phyloP scores from a whole-genome alignment of 2,113 vertebrate genomes.

The Apteryx owenii region DNA sequence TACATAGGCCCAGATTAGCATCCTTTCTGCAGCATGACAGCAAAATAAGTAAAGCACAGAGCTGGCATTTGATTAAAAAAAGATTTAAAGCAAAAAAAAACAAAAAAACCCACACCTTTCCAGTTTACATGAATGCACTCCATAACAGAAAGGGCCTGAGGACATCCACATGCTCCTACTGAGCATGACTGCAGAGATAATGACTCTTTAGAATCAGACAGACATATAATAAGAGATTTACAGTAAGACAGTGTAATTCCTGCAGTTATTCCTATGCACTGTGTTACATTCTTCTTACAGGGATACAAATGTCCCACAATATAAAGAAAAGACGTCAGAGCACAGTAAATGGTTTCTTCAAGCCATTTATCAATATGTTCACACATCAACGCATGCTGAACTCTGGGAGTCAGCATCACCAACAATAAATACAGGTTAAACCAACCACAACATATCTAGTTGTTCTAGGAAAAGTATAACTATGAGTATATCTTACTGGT shows the following conservation, averaged over 20 bases:
- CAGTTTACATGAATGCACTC: not conserved
- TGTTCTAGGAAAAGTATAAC: not conserved
- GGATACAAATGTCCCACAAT: not conserved
- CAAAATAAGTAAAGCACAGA: not conserved
- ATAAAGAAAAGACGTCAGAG: not conserved
- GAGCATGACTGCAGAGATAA: not conserved
- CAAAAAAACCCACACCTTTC: too few relatives aligned
- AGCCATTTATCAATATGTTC: not conserved
- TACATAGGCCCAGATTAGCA: not conserved
- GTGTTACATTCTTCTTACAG: not conserved
- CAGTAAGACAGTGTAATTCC: not conserved
- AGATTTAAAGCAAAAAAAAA: not conserved
- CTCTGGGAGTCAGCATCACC: not conserved
- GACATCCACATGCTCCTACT: not conserved
- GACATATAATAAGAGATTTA: not conserved
- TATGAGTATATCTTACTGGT: not conserved
- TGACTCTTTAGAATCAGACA: not conserved
- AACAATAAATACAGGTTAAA: not conserved
- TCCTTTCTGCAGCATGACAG: not conserved
- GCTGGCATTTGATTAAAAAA: not conserved
- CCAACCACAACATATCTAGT: not conserved
- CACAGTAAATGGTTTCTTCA: not conserved
- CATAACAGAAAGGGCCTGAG: not conserved
- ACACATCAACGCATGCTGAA: not conserved
- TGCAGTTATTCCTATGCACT: not conserved